Base-by-base conservation (phyloP, 2,888 invertebrate species). In the Bellardia bayeri region DNA sequence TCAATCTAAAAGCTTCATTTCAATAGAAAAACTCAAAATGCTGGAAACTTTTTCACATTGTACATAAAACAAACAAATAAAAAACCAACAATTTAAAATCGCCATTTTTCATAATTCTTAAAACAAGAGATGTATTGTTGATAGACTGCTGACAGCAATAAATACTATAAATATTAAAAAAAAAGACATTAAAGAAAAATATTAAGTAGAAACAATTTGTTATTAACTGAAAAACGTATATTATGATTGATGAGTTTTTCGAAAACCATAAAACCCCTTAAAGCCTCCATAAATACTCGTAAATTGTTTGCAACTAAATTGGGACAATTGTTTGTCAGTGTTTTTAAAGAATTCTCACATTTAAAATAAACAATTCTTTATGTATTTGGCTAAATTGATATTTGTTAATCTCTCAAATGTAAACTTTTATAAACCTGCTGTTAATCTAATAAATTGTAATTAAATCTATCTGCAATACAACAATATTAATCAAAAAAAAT, bases 171-270 rank as follows among this genome's bases (percentile, higher is more conserved):
- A n/a, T n/a, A n/a, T n/a, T n/a, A n/a, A n/a, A n/a, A n/a, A n/a
- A 71, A 64, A 71, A 58, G 61, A 61, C 42, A 74, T 71, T 56
- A 58, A 66, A 69, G 16, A n/a, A 51, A 51, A 64, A 49, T 42
- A 13, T 13, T 5, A 30, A 45, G 66, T 37, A 16, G 64, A n/a
- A 40, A 66, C 49, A 78, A 83, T 78, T 83, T 78, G 56, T 83
- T 64, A 83, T 33, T 54, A 78, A 71, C 45, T 78, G 14, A 71
- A 78, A 83, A 78, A 16, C 16, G 23, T 64, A 72, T 54, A 79
- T 79, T 79, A 85, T 87, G 87, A 87, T 87, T 87, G 85, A 87
- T 85, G 75, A 81, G 63, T 69, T 75, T 69, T 80, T 63, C 69
- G 37, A 54, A 37, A 51, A 56, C 56, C 42, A n/a, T 49, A 56